Evolutionary conservation across 53 echinoderm and acorn worm genomes (phyloP).

Genomic region (Glandiceps talaboti): DNA sequence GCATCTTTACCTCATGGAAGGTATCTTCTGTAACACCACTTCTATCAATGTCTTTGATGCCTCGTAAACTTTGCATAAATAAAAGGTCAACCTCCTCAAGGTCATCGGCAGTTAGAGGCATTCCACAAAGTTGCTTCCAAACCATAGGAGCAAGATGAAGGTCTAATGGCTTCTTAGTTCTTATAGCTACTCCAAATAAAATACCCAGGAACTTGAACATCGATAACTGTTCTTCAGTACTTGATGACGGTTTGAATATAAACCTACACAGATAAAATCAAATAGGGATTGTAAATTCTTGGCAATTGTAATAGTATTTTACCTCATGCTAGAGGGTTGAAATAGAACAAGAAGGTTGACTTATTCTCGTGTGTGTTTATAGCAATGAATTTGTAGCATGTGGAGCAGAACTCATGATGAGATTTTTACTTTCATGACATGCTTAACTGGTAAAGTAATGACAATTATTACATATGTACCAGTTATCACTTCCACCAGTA

Average conservation of each 20-base stretch:
- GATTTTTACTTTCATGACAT: too few species aligned
- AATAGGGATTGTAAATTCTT: too few species aligned
- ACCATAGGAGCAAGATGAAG: constrained; percentile 96
- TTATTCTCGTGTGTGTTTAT: too few species aligned
- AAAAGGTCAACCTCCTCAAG: constrained; percentile 97
- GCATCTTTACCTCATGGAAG: constrained; percentile 74
- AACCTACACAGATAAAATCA: constrained; percentile 62
- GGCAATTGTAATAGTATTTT: too few species aligned
- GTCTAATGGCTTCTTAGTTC: constrained; percentile 96
- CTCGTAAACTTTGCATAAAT: constrained; percentile 74
- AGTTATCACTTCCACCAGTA: too few species aligned
- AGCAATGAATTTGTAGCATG: too few species aligned
- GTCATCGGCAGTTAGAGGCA: constrained; percentile 77
- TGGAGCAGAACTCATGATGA: too few species aligned
- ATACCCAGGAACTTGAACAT: constrained; percentile 95
- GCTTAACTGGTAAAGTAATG: too few species aligned
- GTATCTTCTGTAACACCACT: constrained; percentile 84
- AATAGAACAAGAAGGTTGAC: too few species aligned
- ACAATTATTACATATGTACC: too few species aligned
- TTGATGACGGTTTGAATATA: constrained; percentile 70
- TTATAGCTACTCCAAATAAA: constrained; percentile 81
- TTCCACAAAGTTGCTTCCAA: constrained; percentile 92
- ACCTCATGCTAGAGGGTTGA: too few species aligned
- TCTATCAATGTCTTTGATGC: constrained; percentile 86
- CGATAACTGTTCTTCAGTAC: constrained; percentile 61